A percentile compares a stretch with the other conserved stretches of the same genome.
Evolutionary conservation across 2,113 vertebrate species (phyloP).

Genomic region (Sciurus niger): DNA sequence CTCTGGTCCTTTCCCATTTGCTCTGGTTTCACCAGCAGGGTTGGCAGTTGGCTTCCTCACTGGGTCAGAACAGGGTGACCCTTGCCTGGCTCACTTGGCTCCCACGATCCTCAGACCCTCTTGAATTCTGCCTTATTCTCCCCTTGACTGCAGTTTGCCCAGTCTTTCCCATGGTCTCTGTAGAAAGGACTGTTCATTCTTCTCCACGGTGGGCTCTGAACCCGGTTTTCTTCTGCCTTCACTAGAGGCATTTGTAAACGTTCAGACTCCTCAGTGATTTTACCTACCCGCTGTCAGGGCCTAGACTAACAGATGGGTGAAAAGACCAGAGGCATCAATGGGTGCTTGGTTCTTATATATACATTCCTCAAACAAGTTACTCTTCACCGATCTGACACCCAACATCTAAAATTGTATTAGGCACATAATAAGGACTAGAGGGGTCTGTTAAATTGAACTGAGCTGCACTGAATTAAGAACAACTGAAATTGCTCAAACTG

Average conservation of each 20-base stretch:
- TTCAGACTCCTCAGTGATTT: not conserved
- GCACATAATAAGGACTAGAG: accelerated
- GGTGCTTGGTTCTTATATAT: not conserved
- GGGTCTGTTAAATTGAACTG: not conserved
- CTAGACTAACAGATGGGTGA: not conserved
- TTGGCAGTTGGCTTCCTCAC: not conserved
- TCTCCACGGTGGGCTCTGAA: not conserved
- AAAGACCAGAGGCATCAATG: not conserved
- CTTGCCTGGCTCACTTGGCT: not conserved
- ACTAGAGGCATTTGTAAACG: not conserved
- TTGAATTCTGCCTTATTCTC: not conserved
- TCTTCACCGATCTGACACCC: not conserved
- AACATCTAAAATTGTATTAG: not conserved
- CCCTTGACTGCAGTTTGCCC: not conserved
- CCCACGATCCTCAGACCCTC: not conserved
- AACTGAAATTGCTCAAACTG: not conserved
- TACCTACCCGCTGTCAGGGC: not conserved
- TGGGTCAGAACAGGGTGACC: not conserved
- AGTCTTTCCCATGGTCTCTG: not conserved
- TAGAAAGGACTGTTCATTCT: not conserved
- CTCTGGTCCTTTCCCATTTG: not conserved
- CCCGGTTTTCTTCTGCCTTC: not conserved
- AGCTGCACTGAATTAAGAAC: not conserved
- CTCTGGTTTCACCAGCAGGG: not conserved
- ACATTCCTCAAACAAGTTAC: not conserved